A percentile compares a stretch with the other conserved stretches of the same genome.
phyloP scores from a whole-genome alignment of 2,113 vertebrate genomes.

The Protobothrops mucrosquamatus region DNA sequence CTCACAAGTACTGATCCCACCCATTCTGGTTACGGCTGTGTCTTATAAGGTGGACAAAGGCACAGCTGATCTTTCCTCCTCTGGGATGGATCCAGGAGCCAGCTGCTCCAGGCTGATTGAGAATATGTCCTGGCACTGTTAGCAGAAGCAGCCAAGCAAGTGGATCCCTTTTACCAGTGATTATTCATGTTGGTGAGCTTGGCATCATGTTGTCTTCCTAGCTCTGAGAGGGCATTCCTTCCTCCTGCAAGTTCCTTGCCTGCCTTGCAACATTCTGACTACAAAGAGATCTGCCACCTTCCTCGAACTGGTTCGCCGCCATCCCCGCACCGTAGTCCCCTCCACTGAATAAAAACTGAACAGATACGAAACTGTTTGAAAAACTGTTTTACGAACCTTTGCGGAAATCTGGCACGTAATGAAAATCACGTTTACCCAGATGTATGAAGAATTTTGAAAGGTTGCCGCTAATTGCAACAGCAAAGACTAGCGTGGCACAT shows the following conservation, averaged over 20 bases:
- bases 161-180: not conserved
- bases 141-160: not conserved
- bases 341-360: not conserved
- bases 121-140: not conserved
- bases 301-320: not conserved
- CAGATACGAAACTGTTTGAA: not conserved
- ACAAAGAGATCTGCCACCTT: not conserved
- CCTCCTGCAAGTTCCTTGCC: not conserved
- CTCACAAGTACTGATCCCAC: not conserved
- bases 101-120: not conserved
- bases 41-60: not conserved
- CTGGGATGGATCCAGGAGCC: not conserved
- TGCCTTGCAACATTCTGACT: not conserved
- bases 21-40: not conserved
- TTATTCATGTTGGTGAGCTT: not conserved
- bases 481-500: conserved; percentile 94
- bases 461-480: conserved; percentile 93
- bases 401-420: conserved; percentile 89
- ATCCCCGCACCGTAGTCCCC: not conserved
- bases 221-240: not conserved
- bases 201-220: not conserved
- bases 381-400: conserved; percentile 79
- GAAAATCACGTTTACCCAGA: conserved; percentile 74
- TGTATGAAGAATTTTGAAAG: conserved; percentile 87
- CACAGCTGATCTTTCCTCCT: not conserved